phyloP scores from a whole-genome alignment of 1,140 invertebrate genomes.

The Phortica variegata region DNA sequence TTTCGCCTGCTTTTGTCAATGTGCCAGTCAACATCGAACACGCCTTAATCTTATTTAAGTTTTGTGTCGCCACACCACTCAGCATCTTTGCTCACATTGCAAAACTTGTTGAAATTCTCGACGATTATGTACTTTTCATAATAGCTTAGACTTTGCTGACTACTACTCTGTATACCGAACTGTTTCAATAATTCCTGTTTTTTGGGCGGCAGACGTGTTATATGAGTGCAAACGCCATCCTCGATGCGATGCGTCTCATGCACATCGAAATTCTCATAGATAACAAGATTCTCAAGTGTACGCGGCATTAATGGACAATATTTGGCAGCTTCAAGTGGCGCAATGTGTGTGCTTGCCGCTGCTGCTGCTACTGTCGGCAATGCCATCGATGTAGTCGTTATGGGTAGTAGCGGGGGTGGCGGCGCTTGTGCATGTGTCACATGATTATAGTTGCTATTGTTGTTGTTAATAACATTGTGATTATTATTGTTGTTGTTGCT shows the following conservation, averaged over 20 bases:
- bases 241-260: slow-evolving; percentile 53
- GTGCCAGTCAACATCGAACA: too few relatives aligned
- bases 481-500: slow-evolving; percentile 16
- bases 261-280: slow-evolving; percentile 55
- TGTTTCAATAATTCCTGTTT: slow-evolving; percentile 57
- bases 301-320: slow-evolving; percentile 23
- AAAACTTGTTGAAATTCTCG: slow-evolving; percentile 58
- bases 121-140: slow-evolving; percentile 58
- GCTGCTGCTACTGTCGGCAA: not conserved
- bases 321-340: not conserved
- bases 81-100: slow-evolving; percentile 56
- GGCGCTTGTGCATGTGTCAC: slow-evolving; percentile 21
- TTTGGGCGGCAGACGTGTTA: slow-evolving; percentile 52
- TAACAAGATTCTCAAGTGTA: slow-evolving; percentile 44
- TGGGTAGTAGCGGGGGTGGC: not conserved
- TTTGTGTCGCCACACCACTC: too few relatives aligned
- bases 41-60: too few relatives aligned
- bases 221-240: slow-evolving; percentile 54
- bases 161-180: slow-evolving; percentile 58
- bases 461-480: not conserved
- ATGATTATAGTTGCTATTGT: slow-evolving; percentile 9
- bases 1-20: too few relatives aligned
- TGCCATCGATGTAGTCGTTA: too few relatives aligned
- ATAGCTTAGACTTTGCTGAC: slow-evolving; percentile 56
- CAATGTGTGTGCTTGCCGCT: too few relatives aligned